Percentiles rank a stretch among this genome's conserved stretches.
phyloP scores from a whole-genome alignment of 2,888 invertebrate genomes.

The Cheilosia scutellata region DNA sequence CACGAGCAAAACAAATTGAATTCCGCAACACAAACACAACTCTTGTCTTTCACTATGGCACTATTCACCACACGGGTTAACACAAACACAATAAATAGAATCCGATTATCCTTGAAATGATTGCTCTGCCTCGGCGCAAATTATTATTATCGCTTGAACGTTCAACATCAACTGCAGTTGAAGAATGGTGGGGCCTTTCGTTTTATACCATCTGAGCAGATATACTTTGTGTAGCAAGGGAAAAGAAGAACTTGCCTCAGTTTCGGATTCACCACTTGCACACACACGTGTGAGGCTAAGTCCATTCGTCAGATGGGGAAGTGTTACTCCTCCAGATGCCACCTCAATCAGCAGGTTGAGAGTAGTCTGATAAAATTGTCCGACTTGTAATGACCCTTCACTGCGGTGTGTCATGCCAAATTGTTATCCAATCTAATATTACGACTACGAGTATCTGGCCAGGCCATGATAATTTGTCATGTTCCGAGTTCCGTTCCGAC shows the following conservation, averaged over 20 bases:
- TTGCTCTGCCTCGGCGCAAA: constrained; percentile 39
- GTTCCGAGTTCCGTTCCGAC: constrained; percentile 47
- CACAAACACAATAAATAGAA: constrained; percentile 34
- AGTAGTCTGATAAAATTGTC: constrained; percentile 3
- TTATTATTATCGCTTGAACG: constrained; percentile 54
- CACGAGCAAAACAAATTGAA: background rate
- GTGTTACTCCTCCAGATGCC: constrained; percentile 8
- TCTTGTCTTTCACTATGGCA: constrained; percentile 31
- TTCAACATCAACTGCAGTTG: constrained; percentile 76
- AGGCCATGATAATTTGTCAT: constrained; percentile 43
- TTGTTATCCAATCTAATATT: constrained; percentile 29
- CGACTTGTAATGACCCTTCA: constrained; percentile 38
- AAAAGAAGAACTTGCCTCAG: constrained; percentile 50
- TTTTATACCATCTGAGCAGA: constrained; percentile 75
- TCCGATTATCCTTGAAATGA: constrained; percentile 67
- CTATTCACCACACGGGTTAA: constrained; percentile 30
- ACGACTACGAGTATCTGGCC: background rate
- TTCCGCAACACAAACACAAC: background rate
- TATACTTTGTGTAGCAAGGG: background rate
- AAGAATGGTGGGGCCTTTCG: constrained; percentile 77
- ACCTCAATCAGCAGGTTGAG: constrained; percentile 27
- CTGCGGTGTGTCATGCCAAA: constrained; percentile 37
- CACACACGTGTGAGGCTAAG: constrained; percentile 31
- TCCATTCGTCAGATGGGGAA: constrained; percentile 15
- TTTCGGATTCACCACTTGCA: constrained; percentile 44